phyloP scores from a whole-genome alignment of 2,888 invertebrate genomes.

The Aphidoletes aphidimyza region DNA sequence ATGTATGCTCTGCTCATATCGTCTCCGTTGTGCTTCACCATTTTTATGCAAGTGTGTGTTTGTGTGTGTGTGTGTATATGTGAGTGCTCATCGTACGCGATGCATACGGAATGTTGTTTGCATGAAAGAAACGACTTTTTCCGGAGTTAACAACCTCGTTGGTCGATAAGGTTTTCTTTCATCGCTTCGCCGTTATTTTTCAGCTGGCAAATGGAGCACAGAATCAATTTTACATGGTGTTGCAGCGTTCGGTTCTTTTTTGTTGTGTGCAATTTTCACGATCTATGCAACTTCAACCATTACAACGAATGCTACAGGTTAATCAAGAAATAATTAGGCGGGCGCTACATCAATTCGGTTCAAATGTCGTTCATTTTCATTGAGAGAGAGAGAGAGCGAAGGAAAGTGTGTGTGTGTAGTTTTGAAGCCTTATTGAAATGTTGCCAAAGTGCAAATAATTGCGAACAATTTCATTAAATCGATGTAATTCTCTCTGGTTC shows the following conservation, averaged over 20 bases:
- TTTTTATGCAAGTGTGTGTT: not conserved
- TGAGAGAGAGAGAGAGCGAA: not conserved
- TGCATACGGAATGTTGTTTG: constrained; percentile 38
- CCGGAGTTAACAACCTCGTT: constrained; percentile 46
- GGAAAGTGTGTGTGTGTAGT: not conserved
- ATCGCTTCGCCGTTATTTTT: constrained; percentile 7
- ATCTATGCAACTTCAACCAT: not conserved
- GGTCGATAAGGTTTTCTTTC: constrained; percentile 43
- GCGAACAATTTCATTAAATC: not conserved
- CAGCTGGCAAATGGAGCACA: constrained; percentile 6
- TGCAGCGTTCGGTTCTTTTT: not conserved
- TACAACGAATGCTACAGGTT: constrained; percentile 30
- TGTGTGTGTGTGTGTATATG: too few species aligned
- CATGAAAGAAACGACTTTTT: constrained; percentile 41
- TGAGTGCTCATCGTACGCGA: not conserved
- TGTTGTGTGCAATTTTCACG: too few species aligned
- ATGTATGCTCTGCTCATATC: not conserved
- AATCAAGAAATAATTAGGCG: constrained; percentile 37
- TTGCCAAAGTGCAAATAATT: not conserved
- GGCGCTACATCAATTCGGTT: not conserved
- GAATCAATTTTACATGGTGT: not conserved
- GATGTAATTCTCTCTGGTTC: not conserved
- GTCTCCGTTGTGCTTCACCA: not conserved
- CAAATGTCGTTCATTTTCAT: not conserved
- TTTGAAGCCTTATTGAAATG: not conserved